Conservation (phyloP, 2,888 invertebrate genomes). For the Deilephila porcellus region DNA sequence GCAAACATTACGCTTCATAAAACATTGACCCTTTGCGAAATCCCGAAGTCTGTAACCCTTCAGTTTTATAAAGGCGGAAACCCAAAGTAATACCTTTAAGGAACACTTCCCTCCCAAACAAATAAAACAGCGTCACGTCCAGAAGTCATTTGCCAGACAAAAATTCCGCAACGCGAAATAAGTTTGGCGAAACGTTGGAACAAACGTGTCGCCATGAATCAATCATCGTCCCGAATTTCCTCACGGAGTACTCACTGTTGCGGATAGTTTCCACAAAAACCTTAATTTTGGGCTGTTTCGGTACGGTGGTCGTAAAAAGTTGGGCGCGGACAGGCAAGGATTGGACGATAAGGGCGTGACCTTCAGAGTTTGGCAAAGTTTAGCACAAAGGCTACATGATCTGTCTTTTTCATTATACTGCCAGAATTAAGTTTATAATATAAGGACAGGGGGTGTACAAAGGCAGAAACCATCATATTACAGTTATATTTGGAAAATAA, state of each 20-base stretch:
- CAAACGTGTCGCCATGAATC: constrained; percentile 41
- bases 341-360: not conserved
- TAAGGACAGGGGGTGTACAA: too few relatives aligned
- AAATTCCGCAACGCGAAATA: constrained; percentile 32
- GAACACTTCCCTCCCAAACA: not conserved
- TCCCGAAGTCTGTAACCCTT: not conserved
- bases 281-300: constrained; percentile 47
- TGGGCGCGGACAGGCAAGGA: constrained; percentile 39
- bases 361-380: not conserved
- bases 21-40: not conserved
- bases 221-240: constrained; percentile 49
- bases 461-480: too few relatives aligned
- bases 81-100: not conserved
- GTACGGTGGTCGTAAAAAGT: constrained; percentile 52
- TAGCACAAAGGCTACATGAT: not conserved
- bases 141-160: not conserved
- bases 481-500: too few relatives aligned
- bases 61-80: not conserved
- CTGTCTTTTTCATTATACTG: too few relatives aligned
- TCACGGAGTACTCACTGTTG: constrained; percentile 41
- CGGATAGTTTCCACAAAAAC: constrained; percentile 46
- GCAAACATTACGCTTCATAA: not conserved
- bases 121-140: not conserved
- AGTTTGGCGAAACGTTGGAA: constrained; percentile 20
- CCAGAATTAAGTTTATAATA: too few relatives aligned